These are phyloP conservation scores for Characodon lateralis DNA, from an alignment of 2,797 vertebrate genomes.

Conservation along the genomic window DNA sequence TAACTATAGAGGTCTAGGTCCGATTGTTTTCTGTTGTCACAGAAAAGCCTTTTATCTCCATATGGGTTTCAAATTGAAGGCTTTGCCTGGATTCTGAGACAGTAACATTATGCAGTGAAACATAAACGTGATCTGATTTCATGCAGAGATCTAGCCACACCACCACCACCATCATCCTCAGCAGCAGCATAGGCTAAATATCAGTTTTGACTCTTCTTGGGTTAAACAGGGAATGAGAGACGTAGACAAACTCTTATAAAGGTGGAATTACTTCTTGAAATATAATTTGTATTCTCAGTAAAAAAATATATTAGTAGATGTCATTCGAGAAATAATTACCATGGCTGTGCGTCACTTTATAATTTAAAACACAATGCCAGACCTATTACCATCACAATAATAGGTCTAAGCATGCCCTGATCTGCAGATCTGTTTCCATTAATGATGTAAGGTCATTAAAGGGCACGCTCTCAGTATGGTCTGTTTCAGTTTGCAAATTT, in stretches of 20 bases:
- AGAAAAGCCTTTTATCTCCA: slow-evolving; percentile 38
- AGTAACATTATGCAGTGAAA: slow-evolving; percentile 1
- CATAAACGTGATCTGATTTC: neutral
- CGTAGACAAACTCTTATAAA: slow-evolving; percentile 22
- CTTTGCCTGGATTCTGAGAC: slow-evolving; percentile 19
- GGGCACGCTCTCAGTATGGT: slow-evolving; percentile 53
- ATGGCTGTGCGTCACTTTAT: slow-evolving; percentile 34
- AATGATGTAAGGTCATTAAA: slow-evolving; percentile 56
- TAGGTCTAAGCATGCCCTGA: slow-evolving; percentile 51
- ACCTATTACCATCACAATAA: slow-evolving; percentile 51
- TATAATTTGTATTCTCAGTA: slow-evolving; percentile 40
- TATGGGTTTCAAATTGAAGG: slow-evolving; percentile 29
- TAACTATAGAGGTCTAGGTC: slow-evolving; percentile 30
- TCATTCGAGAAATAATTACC: slow-evolving; percentile 50
- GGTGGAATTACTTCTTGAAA: slow-evolving; percentile 33
- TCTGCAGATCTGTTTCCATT: slow-evolving; percentile 55
- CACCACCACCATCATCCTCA: neutral
- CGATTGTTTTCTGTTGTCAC: slow-evolving; percentile 10
- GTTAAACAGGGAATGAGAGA: slow-evolving; percentile 29
- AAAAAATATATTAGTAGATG: slow-evolving; percentile 41
- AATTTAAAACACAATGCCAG: slow-evolving; percentile 47
- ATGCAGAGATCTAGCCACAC: neutral
- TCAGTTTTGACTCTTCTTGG: neutral
- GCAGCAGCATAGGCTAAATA: neutral
- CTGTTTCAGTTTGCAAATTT: slow-evolving; percentile 40